A percentile compares a stretch with the other conserved stretches of the same genome.
Conservation (phyloP, 2,113 vertebrate genomes). For the Trematocara macrostoma region DNA sequence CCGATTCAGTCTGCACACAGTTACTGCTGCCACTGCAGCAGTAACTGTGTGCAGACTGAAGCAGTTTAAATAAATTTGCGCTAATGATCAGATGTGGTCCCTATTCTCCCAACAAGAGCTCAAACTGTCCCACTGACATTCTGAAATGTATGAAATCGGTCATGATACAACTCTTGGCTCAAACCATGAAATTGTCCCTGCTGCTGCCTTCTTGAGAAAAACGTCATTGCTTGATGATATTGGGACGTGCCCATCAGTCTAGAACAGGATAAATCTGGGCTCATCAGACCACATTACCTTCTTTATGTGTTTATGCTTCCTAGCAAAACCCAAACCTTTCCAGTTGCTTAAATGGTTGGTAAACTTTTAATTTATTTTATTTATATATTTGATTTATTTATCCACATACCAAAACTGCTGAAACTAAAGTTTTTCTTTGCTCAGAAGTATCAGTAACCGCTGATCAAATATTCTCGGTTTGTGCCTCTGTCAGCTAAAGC, state of each 20-base stretch:
- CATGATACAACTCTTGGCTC: neutral
- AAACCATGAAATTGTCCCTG: neutral
- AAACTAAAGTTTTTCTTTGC: neutral
- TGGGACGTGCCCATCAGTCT: neutral
- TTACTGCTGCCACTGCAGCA: neutral
- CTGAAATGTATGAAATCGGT: neutral
- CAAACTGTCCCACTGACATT: neutral
- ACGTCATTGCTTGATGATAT: neutral
- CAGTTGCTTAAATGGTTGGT: neutral
- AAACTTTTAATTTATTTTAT: neutral
- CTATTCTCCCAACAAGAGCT: neutral
- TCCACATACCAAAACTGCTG: neutral
- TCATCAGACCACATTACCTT: neutral
- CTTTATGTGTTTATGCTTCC: neutral
- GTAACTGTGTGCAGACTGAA: neutral
- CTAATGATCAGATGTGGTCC: neutral
- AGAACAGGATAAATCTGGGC: neutral
- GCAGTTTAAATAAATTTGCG: neutral
- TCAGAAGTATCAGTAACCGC: neutral
- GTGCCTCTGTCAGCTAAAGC: neutral
- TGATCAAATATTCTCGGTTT: neutral
- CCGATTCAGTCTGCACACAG: too few relatives aligned
- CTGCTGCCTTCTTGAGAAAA: neutral
- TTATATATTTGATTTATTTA: neutral
- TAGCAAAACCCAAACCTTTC: neutral